Evolutionary conservation across 2,797 vertebrate genomes (phyloP).

Genomic region (Zenarchopterus dispar): DNA sequence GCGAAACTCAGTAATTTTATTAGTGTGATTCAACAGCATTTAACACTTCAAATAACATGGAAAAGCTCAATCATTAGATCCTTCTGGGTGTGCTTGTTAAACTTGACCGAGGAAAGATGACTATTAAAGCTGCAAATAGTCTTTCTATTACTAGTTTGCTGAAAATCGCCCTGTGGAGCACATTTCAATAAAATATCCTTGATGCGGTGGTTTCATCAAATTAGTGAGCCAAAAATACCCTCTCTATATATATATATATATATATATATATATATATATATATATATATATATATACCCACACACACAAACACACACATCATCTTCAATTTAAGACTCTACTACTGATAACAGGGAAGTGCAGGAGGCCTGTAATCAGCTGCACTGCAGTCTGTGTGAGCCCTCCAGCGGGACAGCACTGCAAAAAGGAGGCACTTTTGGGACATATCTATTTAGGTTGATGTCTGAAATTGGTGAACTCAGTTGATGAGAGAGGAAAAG

Average conservation of each 20-base stretch:
- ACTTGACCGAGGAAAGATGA: not conserved
- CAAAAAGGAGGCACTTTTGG: no score
- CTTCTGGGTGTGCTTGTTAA: slow-evolving; percentile 41
- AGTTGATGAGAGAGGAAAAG: no score
- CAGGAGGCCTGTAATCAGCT: slow-evolving; percentile 60
- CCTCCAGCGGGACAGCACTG: no score
- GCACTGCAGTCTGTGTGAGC: slow-evolving; percentile 15
- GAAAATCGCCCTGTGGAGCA: not conserved
- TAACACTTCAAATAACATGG: slow-evolving; percentile 45
- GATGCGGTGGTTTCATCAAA: not conserved
- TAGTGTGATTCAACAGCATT: slow-evolving; percentile 60
- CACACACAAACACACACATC: no score
- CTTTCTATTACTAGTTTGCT: not conserved
- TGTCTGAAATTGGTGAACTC: no score
- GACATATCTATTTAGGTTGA: no score
- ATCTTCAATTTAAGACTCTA: no score
- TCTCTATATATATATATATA: no score
- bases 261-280: no score
- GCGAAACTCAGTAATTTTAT: slow-evolving; percentile 62
- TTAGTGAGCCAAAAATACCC: not conserved
- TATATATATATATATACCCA: no score
- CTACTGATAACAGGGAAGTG: slow-evolving; percentile 50
- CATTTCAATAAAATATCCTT: not conserved
- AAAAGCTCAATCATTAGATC: slow-evolving; percentile 41
- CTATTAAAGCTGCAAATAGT: slow-evolving; percentile 1